Conservation (phyloP, 1,140 invertebrate genomes). For the Drosophila simulans region DNA sequence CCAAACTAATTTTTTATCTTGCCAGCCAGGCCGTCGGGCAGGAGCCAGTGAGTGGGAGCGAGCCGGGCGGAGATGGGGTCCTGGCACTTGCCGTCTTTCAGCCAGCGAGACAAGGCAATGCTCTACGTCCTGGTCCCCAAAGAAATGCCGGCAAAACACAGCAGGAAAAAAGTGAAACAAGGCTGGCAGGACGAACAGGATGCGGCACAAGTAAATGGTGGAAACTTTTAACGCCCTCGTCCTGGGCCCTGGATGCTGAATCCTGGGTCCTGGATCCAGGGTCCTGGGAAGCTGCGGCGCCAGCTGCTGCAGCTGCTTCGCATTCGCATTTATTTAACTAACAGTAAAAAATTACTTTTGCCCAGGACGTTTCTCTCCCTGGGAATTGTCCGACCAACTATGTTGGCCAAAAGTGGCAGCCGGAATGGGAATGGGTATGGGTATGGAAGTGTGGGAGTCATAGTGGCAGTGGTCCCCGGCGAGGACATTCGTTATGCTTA, state of each 20-base stretch:
- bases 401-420: slow-evolving; percentile 42
- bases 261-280: background rate
- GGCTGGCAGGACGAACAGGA: slow-evolving; percentile 39
- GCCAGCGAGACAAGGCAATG: slow-evolving; percentile 69
- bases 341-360: slow-evolving; percentile 83
- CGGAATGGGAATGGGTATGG: background rate
- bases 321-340: slow-evolving; percentile 81
- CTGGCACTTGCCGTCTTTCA: slow-evolving; percentile 64
- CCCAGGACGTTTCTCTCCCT: slow-evolving; percentile 61
- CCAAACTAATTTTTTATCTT: slow-evolving; percentile 84
- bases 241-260: slow-evolving; percentile 18
- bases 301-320: slow-evolving; percentile 62
- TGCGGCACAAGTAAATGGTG: slow-evolving; percentile 63
- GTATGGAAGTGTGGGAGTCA: background rate
- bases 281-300: slow-evolving; percentile 47
- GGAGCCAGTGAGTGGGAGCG: slow-evolving; percentile 13
- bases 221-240: slow-evolving; percentile 80
- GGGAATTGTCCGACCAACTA: slow-evolving; percentile 61
- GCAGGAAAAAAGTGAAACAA: slow-evolving; percentile 5
- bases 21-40: slow-evolving; percentile 57
- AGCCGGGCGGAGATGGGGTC: slow-evolving; percentile 19
- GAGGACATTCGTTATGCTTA: slow-evolving; percentile 82
- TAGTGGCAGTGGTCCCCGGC: slow-evolving; percentile 10
- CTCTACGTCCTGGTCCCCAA: slow-evolving; percentile 58
- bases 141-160: slow-evolving; percentile 54